Conservation (phyloP, 1,140 invertebrate genomes). For the Subanguina moxae region DNA sequence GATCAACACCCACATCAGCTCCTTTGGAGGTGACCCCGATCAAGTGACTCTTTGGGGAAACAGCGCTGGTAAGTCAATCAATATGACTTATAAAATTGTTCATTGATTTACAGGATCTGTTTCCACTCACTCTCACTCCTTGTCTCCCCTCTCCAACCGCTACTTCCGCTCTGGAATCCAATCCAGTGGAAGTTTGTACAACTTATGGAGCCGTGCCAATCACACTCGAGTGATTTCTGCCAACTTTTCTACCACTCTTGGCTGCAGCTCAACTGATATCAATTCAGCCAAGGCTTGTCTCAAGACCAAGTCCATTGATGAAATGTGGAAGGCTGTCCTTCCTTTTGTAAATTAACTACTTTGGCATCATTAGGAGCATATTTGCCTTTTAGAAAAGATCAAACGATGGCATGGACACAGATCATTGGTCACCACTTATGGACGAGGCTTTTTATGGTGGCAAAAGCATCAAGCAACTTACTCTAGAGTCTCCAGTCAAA, state of each 20-base stretch:
- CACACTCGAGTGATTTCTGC: neutral
- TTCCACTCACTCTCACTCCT: neutral
- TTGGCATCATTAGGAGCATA: no score
- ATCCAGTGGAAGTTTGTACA: neutral
- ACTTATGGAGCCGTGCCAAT: neutral
- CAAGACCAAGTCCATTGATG: neutral
- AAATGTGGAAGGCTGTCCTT: neutral
- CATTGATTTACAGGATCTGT: no score
- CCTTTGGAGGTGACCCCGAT: constrained; percentile 85
- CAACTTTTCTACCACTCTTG: neutral
- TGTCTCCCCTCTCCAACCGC: constrained; percentile 12
- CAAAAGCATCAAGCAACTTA: neutral
- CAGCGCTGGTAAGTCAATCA: no score
- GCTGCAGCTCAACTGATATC: neutral
- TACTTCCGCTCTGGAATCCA: neutral
- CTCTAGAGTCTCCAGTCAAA: neutral
- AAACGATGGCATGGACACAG: neutral
- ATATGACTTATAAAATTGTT: no score
- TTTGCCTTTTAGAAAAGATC: neutral
- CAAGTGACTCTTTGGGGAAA: constrained; percentile 88
- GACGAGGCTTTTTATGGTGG: constrained; percentile 1
- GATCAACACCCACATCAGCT: constrained; percentile 71
- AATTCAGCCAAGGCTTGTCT: neutral
- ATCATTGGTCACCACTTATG: neutral
- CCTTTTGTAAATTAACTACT: neutral